phyloP scores from a whole-genome alignment of 2,888 invertebrate species.

The Tolmerus cingulatus region DNA sequence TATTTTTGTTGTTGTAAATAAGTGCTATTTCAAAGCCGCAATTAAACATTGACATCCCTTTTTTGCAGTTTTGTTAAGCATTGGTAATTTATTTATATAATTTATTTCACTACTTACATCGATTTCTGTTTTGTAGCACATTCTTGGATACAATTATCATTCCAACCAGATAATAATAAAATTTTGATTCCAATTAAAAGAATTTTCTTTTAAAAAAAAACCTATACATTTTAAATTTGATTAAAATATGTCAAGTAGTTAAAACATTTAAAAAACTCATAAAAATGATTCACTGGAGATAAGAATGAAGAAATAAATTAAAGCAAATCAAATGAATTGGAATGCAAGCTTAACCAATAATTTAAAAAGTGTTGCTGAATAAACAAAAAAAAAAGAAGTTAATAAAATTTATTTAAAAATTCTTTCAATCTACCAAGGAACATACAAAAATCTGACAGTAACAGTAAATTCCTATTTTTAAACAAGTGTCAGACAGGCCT shows the following conservation, averaged over 20 bases:
- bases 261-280: too few relatives aligned
- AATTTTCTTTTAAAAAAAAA: too few relatives aligned
- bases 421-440: neutral
- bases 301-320: too few relatives aligned
- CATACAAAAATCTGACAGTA: neutral
- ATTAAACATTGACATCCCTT: neutral
- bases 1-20: neutral
- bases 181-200: too few relatives aligned
- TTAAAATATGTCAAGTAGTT: too few relatives aligned
- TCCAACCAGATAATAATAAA: too few relatives aligned
- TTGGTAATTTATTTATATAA: neutral
- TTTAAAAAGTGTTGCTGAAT: too few relatives aligned
- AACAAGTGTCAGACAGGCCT: neutral
- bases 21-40: neutral
- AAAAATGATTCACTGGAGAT: too few relatives aligned
- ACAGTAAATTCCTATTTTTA: neutral
- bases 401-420: neutral
- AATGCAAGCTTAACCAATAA: too few relatives aligned
- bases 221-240: too few relatives aligned
- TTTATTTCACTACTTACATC: neutral
- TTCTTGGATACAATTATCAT: too few relatives aligned
- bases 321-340: too few relatives aligned
- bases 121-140: neutral
- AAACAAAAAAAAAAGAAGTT: neutral
- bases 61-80: neutral